A percentile compares a stretch with the other conserved stretches of the same genome.
These are phyloP conservation scores for Drosophila lacertosa DNA, from an alignment of 1,140 invertebrate genomes.

Conservation along the genomic window DNA sequence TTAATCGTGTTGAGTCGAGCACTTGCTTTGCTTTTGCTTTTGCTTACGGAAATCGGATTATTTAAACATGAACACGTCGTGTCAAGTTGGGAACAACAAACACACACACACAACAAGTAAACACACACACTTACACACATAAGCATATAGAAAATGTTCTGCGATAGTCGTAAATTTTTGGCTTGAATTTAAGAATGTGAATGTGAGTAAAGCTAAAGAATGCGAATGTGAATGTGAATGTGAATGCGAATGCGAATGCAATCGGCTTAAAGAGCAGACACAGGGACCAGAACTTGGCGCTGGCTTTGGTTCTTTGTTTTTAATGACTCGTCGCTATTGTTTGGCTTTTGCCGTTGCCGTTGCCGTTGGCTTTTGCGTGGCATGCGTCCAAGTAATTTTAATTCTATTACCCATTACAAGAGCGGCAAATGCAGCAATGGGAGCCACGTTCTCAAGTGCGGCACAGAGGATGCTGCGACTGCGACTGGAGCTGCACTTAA, in stretches of 20 bases:
- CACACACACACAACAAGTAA: not conserved
- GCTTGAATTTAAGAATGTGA: constrained; percentile 17
- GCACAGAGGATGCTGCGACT: constrained; percentile 16
- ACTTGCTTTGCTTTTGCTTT: too few species aligned
- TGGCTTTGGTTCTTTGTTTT: constrained; percentile 56
- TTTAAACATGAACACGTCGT: too few species aligned
- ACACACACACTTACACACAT: not conserved
- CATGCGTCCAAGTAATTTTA: constrained; percentile 70
- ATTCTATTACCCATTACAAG: constrained; percentile 68
- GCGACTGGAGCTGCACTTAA: constrained; percentile 51
- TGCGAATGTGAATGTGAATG: not conserved
- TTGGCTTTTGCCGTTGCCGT: constrained; percentile 47
- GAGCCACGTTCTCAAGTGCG: constrained; percentile 5
- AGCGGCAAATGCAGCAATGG: constrained; percentile 20
- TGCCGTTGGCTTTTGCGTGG: constrained; percentile 37
- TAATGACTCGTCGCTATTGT: constrained; percentile 57
- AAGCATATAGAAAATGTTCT: not conserved
- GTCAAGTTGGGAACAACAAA: too few species aligned
- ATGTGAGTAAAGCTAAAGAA: not conserved
- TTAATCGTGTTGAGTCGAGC: too few species aligned
- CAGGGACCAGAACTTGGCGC: constrained; percentile 24
- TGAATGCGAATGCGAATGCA: not conserved
- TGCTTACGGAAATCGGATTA: too few species aligned
- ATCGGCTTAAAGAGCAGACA: constrained; percentile 19
- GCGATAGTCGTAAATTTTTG: constrained; percentile 5